Evolutionary conservation across 2,888 invertebrate species (phyloP).

Genomic region (Drosophila neoperkinsi): DNA sequence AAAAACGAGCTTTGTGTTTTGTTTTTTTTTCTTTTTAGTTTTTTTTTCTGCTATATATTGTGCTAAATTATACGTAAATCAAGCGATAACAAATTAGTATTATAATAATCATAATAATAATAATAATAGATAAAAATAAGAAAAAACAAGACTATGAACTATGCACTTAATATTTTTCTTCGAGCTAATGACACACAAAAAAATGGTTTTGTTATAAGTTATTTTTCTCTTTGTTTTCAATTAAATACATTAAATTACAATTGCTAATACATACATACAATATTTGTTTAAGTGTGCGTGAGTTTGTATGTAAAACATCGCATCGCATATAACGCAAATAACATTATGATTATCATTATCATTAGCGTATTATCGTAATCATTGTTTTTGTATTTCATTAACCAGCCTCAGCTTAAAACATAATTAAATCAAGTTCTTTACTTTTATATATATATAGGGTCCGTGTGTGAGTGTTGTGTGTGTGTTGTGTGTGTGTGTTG

Average conservation of each 20-base stretch:
- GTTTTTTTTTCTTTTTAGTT: slow-evolving; percentile 11
- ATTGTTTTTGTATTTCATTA: slow-evolving; percentile 44
- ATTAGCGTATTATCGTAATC: slow-evolving; percentile 57
- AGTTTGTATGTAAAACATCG: slow-evolving; percentile 40
- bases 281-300: slow-evolving; percentile 31
- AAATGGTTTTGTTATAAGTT: slow-evolving; percentile 27
- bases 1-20: slow-evolving; percentile 26
- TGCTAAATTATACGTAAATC: slow-evolving; percentile 73
- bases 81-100: slow-evolving; percentile 71
- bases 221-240: slow-evolving; percentile 44
- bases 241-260: slow-evolving; percentile 78
- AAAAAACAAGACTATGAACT: slow-evolving; percentile 57
- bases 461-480: slow-evolving; percentile 11
- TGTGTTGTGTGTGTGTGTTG: slow-evolving; percentile 2
- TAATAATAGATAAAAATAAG: slow-evolving; percentile 54
- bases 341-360: slow-evolving; percentile 51
- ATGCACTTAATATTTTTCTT: slow-evolving; percentile 51
- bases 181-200: slow-evolving; percentile 53
- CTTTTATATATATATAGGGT: slow-evolving; percentile 48
- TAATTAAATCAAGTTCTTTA: slow-evolving; percentile 37
- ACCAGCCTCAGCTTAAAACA: slow-evolving; percentile 54
- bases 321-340: slow-evolving; percentile 25
- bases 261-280: slow-evolving; percentile 74
- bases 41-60: slow-evolving; percentile 42
- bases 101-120: slow-evolving; percentile 48